These are phyloP conservation scores for Pollenia labialis DNA, from an alignment of 2,888 invertebrate species.

Conservation along the genomic window DNA sequence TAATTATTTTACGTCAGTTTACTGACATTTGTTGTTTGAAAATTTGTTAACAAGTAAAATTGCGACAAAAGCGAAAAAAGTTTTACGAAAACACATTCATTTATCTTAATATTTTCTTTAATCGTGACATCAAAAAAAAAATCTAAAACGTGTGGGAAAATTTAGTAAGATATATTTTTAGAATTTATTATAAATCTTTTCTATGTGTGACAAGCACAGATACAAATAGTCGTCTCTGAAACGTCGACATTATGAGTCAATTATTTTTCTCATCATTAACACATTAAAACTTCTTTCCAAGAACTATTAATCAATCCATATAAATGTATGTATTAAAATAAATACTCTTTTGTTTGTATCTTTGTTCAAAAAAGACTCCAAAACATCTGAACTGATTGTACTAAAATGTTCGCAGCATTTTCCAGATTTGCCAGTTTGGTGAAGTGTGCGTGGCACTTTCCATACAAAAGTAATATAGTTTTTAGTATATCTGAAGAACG, in stretches of 20 bases:
- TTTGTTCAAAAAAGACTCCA: no score
- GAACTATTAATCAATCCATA: not conserved
- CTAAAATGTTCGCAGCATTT: no score
- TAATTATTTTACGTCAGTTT: no score
- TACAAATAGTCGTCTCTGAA: slow-evolving; percentile 3
- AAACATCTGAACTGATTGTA: no score
- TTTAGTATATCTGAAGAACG: no score
- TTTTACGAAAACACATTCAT: slow-evolving; percentile 3
- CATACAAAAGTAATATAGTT: no score
- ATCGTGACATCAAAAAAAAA: not conserved
- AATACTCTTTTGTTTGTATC: not conserved
- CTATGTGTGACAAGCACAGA: slow-evolving; percentile 24
- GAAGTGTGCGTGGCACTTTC: no score
- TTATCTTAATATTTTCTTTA: slow-evolving; percentile 8
- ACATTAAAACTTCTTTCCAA: slow-evolving; percentile 6
- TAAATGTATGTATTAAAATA: not conserved
- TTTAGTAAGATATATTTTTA: slow-evolving; percentile 41
- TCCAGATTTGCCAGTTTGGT: no score
- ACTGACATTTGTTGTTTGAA: no score
- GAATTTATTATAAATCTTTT: slow-evolving; percentile 35
- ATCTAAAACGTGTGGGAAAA: slow-evolving; percentile 16
- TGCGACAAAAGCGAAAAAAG: not conserved
- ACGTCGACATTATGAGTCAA: slow-evolving; percentile 4
- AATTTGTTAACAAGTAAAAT: not conserved
- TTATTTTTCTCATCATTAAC: not conserved